A percentile compares a stretch with the other conserved stretches of the same genome.
Conservation (phyloP, 1,140 invertebrate genomes). For the Halyomorpha halys region DNA sequence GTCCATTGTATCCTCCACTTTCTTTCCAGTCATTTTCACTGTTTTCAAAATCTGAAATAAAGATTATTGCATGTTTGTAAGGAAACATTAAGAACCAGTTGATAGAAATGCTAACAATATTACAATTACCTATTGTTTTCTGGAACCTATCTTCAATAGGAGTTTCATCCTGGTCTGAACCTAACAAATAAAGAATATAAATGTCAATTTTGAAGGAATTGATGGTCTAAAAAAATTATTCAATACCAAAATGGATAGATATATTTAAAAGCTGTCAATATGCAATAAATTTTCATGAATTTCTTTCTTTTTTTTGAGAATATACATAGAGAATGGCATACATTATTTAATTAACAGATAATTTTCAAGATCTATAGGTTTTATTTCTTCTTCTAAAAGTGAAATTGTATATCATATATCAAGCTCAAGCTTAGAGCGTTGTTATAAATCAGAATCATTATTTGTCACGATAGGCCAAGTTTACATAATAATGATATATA, state of each 20-base stretch:
- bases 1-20: no score
- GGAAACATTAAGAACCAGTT: not conserved
- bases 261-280: not conserved
- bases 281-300: not conserved
- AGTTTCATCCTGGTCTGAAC: constrained; percentile 20
- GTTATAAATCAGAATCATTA: no score
- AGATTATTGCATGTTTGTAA: not conserved
- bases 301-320: no score
- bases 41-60: not conserved
- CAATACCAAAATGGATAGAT: not conserved
- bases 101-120: not conserved
- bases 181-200: constrained; percentile 17
- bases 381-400: no score
- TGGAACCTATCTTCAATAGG: constrained; percentile 20
- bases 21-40: no score
- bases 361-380: no score
- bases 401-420: no score
- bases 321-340: not conserved
- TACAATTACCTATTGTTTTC: constrained; percentile 6
- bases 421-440: no score
- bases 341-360: not conserved
- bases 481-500: no score
- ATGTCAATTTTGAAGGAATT: constrained; percentile 7
- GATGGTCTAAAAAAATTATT: no score
- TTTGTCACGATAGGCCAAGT: no score